Evolutionary conservation across 2,797 vertebrate genomes (phyloP).

Genomic region (Semotilus atromaculatus): DNA sequence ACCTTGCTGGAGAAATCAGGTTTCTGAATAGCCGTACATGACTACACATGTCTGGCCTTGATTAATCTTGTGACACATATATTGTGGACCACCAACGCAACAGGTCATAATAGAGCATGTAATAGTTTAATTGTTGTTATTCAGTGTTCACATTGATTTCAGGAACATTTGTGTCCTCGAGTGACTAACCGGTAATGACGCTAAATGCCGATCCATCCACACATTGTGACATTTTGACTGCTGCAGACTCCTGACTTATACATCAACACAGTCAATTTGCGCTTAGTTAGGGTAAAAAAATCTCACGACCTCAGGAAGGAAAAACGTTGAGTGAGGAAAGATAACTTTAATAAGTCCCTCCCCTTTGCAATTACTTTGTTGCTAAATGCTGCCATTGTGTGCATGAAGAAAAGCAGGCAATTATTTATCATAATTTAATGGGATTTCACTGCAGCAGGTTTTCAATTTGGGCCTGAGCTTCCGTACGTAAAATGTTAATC

Average conservation of each 20-base stretch:
- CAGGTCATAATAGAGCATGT: background rate
- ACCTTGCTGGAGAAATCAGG: no score
- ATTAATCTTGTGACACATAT: background rate
- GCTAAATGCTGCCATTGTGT: slow-evolving; percentile 42
- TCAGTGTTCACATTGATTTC: background rate
- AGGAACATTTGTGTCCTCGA: background rate
- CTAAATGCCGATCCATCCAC: slow-evolving; percentile 2
- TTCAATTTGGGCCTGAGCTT: slow-evolving; percentile 43
- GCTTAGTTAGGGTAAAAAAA: slow-evolving; percentile 55
- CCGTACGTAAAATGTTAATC: slow-evolving; percentile 27
- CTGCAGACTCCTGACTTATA: slow-evolving; percentile 8
- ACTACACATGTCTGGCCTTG: no score
- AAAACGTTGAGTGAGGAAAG: slow-evolving; percentile 16
- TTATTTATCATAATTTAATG: slow-evolving; percentile 57
- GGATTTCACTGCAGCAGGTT: slow-evolving; percentile 47
- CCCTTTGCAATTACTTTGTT: slow-evolving; percentile 41
- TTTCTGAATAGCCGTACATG: background rate
- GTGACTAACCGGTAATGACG: background rate
- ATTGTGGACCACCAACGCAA: background rate
- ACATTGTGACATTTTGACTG: slow-evolving; percentile 15
- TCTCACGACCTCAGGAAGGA: slow-evolving; percentile 36
- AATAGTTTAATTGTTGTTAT: background rate
- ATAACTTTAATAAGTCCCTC: slow-evolving; percentile 41
- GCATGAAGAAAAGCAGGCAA: slow-evolving; percentile 44
- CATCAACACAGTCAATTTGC: slow-evolving; percentile 59